Evolutionary conservation across 2,888 invertebrate genomes (phyloP).

Genomic region (Trissoscelio sp.): DNA sequence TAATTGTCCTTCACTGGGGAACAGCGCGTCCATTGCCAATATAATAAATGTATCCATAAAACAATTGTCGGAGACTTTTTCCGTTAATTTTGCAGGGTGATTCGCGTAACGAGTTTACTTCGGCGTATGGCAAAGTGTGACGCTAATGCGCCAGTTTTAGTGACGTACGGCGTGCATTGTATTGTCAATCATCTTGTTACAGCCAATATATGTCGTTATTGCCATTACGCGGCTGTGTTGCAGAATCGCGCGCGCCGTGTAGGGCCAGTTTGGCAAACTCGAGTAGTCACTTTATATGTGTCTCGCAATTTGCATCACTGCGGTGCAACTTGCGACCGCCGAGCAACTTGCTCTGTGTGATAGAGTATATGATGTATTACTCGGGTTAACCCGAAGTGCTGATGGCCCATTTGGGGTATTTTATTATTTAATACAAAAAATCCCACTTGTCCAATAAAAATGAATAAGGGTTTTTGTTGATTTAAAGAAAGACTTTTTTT

Average conservation of each 20-base stretch:
- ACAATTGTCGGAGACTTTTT: neutral
- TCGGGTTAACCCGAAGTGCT: neutral
- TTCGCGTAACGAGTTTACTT: constrained; percentile 8
- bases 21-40: neutral
- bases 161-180: neutral
- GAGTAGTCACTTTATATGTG: constrained; percentile 37
- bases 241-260: neutral
- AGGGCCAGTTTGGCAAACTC: constrained; percentile 14
- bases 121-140: neutral
- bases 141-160: constrained; percentile 12
- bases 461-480: too few species aligned
- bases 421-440: neutral
- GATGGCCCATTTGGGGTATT: neutral
- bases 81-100: neutral
- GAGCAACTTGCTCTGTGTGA: constrained; percentile 15
- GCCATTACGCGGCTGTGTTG: constrained; percentile 4
- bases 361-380: constrained; percentile 15
- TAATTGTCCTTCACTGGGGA: constrained; percentile 9
- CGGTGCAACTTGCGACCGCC: constrained; percentile 20
- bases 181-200: constrained; percentile 23
- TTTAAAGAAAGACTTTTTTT: too few species aligned
- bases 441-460: neutral
- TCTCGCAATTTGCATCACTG: constrained; percentile 22
- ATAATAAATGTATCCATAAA: constrained; percentile 21
- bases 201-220: constrained; percentile 13